phyloP scores from a whole-genome alignment of 2,888 invertebrate species.

The Hybos culiciformis region DNA sequence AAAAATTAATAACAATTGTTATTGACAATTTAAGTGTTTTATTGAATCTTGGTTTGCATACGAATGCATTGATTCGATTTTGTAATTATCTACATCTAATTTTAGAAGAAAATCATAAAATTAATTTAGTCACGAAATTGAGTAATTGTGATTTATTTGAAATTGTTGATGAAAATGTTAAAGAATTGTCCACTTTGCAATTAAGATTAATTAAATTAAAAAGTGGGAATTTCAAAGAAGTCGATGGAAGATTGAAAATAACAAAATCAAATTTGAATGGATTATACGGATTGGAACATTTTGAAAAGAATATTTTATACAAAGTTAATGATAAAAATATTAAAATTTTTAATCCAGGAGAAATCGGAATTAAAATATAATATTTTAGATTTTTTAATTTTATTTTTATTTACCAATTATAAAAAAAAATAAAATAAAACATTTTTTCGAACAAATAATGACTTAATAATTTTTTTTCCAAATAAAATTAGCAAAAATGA shows the following conservation, averaged over 20 bases:
- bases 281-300: conserved; percentile 21
- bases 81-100: conserved; percentile 23
- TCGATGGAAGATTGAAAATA: conserved; percentile 50
- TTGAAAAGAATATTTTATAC: conserved; percentile 37
- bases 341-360: conserved; percentile 58
- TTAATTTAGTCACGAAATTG: conserved; percentile 44
- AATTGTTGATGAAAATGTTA: conserved; percentile 44
- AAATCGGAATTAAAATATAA: conserved; percentile 31
- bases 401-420: not conserved
- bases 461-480: too few species aligned
- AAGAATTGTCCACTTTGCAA: conserved; percentile 48
- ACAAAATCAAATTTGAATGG: conserved; percentile 21
- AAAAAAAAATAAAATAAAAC: too few species aligned
- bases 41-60: conserved; percentile 44
- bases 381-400: too few species aligned
- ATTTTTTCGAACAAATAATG: too few species aligned
- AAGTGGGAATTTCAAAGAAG: conserved; percentile 58
- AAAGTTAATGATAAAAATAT: conserved; percentile 63
- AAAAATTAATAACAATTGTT: conserved; percentile 42
- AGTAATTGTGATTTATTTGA: conserved; percentile 45
- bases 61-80: conserved; percentile 22
- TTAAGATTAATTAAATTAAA: conserved; percentile 51
- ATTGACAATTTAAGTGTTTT: conserved; percentile 62
- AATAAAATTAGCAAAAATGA: too few species aligned
- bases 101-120: conserved; percentile 25